Conservation (phyloP, 2,113 vertebrate species). For the Cygnus buccinator region DNA sequence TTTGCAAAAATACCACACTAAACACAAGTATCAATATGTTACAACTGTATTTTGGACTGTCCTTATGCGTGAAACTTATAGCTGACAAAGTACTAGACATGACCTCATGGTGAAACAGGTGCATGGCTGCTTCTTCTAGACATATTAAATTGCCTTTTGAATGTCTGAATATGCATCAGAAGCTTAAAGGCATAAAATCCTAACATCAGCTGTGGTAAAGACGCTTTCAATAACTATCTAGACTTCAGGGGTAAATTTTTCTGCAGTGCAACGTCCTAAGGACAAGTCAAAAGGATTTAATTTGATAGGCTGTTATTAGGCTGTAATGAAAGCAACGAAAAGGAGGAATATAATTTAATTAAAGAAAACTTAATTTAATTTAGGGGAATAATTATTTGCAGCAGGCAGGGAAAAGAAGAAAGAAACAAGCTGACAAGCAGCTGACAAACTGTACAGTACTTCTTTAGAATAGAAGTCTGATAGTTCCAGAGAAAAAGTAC, state of each 20-base stretch:
- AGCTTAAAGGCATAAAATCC: constrained; percentile 58
- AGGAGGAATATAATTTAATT: background rate
- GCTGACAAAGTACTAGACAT: background rate
- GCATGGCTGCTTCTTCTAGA: constrained; percentile 22
- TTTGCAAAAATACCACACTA: background rate
- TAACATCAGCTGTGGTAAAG: constrained; percentile 16
- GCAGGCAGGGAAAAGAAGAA: background rate
- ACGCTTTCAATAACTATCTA: constrained; percentile 30
- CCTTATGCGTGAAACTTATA: background rate
- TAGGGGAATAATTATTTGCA: background rate
- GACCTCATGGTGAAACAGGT: constrained; percentile 1
- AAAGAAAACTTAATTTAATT: constrained; percentile 1
- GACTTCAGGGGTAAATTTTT: constrained; percentile 8
- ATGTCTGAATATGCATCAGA: constrained; percentile 62
- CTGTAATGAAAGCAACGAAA: constrained; percentile 1
- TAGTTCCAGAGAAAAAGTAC: background rate
- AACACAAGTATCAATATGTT: accelerated
- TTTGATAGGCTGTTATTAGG: background rate
- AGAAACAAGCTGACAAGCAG: background rate
- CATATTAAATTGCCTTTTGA: constrained; percentile 2
- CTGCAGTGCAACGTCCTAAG: constrained; percentile 4
- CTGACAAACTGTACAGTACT: background rate
- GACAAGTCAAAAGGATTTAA: background rate
- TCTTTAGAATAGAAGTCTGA: background rate
- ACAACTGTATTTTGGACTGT: background rate